Evolutionary conservation across 2,888 invertebrate species (phyloP), one percentile per base, ranked within the genome.

Genomic region (Papilio demoleus): DNA sequence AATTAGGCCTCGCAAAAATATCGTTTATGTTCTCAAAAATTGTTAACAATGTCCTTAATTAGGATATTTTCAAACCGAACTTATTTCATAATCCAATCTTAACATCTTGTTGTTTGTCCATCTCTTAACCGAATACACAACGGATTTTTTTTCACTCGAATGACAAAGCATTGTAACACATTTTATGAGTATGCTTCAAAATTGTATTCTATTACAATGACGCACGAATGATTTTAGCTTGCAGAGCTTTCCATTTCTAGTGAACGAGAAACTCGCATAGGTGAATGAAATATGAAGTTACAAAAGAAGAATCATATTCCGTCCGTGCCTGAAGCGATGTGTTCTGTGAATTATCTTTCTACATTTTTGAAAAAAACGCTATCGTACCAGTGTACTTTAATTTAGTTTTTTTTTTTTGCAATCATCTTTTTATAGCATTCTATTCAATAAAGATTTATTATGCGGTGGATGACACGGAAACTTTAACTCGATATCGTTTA

Each of bases 301-400:
- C 84, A 88, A 86, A 86, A 85, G 84, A 85, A 86, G 87, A 86
- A 87, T 86, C 85, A 82, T 82, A 85, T 86, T 86, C 84, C 79
- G 79, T 77, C 79, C 77, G 77, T 81, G 85, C 84, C 84, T 79
- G 79, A 76, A 82, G 85, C 84, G 50, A 60, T 77, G 80, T 81
- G 79, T 77, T 81, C 72, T 75, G 38, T 36, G 19, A 27, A 66
- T 66, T 47, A 59, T 59, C 17, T 45, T 45, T 36, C 50, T n/a
- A 3, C 22, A 12, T 34, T 42, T 58, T 17, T n/a, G 0, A 4
- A 47, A 31, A 53, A 53, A 27, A 27, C 6, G 0, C 4, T 27
- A 27, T 53, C n/a, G 27, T 53, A n/a, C 27, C 14, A 27, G 53
- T 56, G 17, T 17, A 53, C 53, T 53, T 31, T 31, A 53, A 38